Evolutionary conservation across 2,113 vertebrate genomes (phyloP).

Genomic region (Genyomyrus donnyi): DNA sequence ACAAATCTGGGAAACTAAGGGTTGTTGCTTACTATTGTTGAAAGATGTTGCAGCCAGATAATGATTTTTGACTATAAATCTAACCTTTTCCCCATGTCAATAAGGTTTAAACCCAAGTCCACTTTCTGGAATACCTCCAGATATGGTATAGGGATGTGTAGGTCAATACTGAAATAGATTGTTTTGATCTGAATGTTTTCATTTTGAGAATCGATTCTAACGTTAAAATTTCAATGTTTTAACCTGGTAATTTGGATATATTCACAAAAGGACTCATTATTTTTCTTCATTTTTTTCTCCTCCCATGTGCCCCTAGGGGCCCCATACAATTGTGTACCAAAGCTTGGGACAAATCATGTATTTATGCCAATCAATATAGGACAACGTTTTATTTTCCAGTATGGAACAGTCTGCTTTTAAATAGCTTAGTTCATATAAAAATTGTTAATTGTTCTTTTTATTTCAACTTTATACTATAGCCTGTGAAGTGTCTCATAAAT

Average conservation of each 20-base stretch:
- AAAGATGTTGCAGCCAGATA: not conserved
- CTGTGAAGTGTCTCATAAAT: too few relatives aligned
- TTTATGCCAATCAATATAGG: not conserved
- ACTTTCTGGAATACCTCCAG: not conserved
- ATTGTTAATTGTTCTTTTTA: too few relatives aligned
- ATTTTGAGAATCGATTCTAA: not conserved
- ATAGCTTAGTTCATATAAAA: not conserved
- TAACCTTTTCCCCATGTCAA: not conserved
- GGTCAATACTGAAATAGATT: not conserved
- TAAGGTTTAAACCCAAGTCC: too few relatives aligned
- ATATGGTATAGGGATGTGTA: not conserved
- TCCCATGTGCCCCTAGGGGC: not conserved
- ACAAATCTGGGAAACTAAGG: not conserved
- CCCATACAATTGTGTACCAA: not conserved
- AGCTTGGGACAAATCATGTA: not conserved
- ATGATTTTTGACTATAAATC: not conserved
- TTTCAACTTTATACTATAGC: too few relatives aligned
- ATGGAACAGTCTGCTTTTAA: not conserved
- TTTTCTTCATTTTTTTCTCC: not conserved
- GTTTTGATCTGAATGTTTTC: not conserved
- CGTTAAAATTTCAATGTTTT: not conserved
- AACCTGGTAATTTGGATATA: not conserved
- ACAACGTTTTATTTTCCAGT: not conserved
- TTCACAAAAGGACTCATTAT: not conserved
- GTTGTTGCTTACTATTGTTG: not conserved